Evolutionary conservation across 2,888 invertebrate genomes (phyloP).

Genomic region (Coenonympha arcania): DNA sequence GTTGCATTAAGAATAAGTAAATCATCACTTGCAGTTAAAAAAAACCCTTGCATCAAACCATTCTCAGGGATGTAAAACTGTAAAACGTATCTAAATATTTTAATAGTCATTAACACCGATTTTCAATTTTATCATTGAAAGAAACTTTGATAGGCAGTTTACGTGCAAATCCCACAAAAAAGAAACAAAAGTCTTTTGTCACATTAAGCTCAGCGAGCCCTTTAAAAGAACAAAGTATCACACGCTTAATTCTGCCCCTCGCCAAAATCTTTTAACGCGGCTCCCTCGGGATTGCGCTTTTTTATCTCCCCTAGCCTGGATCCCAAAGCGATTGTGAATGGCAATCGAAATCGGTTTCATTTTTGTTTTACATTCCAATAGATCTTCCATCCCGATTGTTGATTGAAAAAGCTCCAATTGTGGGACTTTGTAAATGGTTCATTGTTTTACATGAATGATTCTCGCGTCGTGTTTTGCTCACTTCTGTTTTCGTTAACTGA

Average conservation of each 20-base stretch:
- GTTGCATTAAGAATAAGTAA: no score
- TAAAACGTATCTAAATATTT: no score
- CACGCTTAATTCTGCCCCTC: constrained; percentile 51
- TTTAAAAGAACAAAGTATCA: constrained; percentile 68
- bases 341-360: background rate
- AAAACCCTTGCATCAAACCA: no score
- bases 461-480: constrained; percentile 30
- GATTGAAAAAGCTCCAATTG: constrained; percentile 7
- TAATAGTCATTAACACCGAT: no score
- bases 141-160: background rate
- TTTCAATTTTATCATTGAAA: no score
- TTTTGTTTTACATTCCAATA: background rate
- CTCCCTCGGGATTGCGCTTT: constrained; percentile 58
- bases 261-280: constrained; percentile 61
- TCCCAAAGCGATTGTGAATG: background rate
- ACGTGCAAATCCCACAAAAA: constrained; percentile 6
- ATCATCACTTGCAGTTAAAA: no score
- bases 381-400: background rate
- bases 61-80: no score
- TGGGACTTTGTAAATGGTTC: constrained; percentile 54
- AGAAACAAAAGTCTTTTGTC: constrained; percentile 14
- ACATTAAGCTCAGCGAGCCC: constrained; percentile 31
- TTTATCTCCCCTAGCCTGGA: constrained; percentile 37
- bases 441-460: constrained; percentile 54
- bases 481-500: constrained; percentile 20